These are phyloP conservation scores for Acrobasis suavella DNA, from an alignment of 2,888 invertebrate genomes.

Conservation along the genomic window DNA sequence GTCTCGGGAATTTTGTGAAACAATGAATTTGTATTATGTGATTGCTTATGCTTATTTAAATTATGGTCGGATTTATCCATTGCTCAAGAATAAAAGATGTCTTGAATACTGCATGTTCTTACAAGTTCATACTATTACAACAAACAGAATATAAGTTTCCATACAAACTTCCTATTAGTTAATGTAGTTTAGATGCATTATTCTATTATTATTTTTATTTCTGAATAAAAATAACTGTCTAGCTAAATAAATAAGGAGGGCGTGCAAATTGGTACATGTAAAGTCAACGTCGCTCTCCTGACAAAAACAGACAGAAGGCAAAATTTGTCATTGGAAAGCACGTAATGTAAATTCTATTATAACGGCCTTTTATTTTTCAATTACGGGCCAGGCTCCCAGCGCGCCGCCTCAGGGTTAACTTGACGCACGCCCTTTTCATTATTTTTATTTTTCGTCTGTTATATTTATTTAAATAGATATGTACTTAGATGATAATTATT, in stretches of 20 bases:
- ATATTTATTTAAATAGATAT: not conserved
- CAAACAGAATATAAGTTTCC: too few species aligned
- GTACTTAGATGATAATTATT: too few species aligned
- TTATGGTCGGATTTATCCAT: not conserved
- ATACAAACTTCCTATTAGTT: too few species aligned
- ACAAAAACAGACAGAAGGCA: slow-evolving; percentile 74
- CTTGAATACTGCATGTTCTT: not conserved
- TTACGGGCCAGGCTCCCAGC: slow-evolving; percentile 66
- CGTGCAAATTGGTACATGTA: slow-evolving; percentile 48
- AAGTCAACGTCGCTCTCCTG: slow-evolving; percentile 69
- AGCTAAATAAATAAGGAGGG: slow-evolving; percentile 38
- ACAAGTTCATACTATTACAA: too few species aligned
- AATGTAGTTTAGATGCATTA: too few species aligned
- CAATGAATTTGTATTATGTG: slow-evolving; percentile 12
- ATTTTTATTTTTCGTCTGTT: slow-evolving; percentile 42
- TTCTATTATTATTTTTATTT: too few species aligned
- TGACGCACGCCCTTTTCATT: slow-evolving; percentile 48
- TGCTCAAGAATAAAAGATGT: not conserved
- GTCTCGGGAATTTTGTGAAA: slow-evolving; percentile 15
- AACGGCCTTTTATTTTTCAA: slow-evolving; percentile 82
- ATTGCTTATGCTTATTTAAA: slow-evolving; percentile 6
- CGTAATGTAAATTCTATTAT: slow-evolving; percentile 82
- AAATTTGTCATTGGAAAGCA: slow-evolving; percentile 78
- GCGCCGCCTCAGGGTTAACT: slow-evolving; percentile 72
- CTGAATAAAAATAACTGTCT: not conserved